A percentile compares a stretch with the other conserved stretches of the same genome.
These are phyloP conservation scores for Lycophotia porphyrea DNA, from an alignment of 2,888 invertebrate genomes.

Conservation along the genomic window DNA sequence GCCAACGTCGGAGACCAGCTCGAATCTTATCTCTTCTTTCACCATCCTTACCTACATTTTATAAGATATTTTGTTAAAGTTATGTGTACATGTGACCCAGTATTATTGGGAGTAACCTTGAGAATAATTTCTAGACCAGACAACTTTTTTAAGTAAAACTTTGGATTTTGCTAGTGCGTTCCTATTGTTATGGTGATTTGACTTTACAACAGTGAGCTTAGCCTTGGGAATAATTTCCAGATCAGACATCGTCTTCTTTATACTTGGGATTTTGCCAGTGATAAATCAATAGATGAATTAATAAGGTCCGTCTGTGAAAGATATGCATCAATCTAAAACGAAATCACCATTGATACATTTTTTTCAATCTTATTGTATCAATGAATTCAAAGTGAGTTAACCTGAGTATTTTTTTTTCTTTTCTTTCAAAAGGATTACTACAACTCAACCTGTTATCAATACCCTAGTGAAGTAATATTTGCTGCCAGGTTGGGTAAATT, in stretches of 20 bases:
- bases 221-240: conserved; percentile 18
- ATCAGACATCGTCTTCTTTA: not conserved
- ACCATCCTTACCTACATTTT: conserved; percentile 92
- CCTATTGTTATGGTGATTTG: conserved; percentile 5
- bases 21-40: conserved; percentile 96
- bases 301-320: not conserved
- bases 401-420: not conserved
- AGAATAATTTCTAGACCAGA: conserved; percentile 21
- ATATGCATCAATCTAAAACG: not conserved
- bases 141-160: not conserved
- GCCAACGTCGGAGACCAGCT: conserved; percentile 93
- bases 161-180: not conserved
- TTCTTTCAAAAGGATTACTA: not conserved
- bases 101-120: not conserved
- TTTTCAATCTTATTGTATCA: not conserved
- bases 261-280: not conserved
- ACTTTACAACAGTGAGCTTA: not conserved
- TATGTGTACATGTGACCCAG: conserved; percentile 3
- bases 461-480: conserved; percentile 41
- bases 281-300: not conserved
- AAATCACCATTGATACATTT: not conserved
- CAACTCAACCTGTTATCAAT: conserved; percentile 25
- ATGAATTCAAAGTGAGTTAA: not conserved
- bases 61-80: conserved; percentile 11
- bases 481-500: conserved; percentile 39